Evolutionary conservation across 1,140 invertebrate species (phyloP), one percentile per base, ranked within the genome.

Genomic region (Euura lappo): DNA sequence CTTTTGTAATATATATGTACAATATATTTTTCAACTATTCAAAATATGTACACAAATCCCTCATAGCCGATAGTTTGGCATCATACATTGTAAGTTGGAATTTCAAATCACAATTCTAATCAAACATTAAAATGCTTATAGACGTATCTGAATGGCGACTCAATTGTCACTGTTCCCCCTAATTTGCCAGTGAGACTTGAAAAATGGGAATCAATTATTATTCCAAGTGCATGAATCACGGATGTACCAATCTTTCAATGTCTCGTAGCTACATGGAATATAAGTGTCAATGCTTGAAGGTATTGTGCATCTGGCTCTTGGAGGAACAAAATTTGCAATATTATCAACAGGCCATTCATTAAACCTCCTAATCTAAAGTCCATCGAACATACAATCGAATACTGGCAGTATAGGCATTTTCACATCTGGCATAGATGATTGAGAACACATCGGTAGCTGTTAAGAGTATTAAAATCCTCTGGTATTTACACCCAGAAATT

Each of bases 291-390:
- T 75, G 78, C 68, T 76, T 76, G 75, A 74, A 85, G 76, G 80
- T 87, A 87, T 87, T 86, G 86, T 86, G 86, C 86, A 87, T 84
- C 79, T 86, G 85, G 85, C 86, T 87, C 81, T 78, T 84, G 79
- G 77, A 70, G 28, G 28, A 28, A 28, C 28, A 28, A 28, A 28
- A 28, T 28, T 28, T 28, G 28, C 28, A 28, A 28, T 28, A 28
- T 28, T 28, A 28, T 28, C 28, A 28, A 42, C 75, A 76, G 78
- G 71, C 78, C 80, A 79, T 72, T 76, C 76, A 45, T 75, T 43
- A 65, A 72, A 60, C 13, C 28, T 28, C 28, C 0, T 28, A 28
- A 28, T 28, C 28, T 28, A 28, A 28, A 28, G 28, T 28, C 28
- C 28, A 28, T 28, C 28, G 28, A 28, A 28, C 28, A 28, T 28